phyloP scores from a whole-genome alignment of 2,888 invertebrate species.

The Cerastis rubricosa region DNA sequence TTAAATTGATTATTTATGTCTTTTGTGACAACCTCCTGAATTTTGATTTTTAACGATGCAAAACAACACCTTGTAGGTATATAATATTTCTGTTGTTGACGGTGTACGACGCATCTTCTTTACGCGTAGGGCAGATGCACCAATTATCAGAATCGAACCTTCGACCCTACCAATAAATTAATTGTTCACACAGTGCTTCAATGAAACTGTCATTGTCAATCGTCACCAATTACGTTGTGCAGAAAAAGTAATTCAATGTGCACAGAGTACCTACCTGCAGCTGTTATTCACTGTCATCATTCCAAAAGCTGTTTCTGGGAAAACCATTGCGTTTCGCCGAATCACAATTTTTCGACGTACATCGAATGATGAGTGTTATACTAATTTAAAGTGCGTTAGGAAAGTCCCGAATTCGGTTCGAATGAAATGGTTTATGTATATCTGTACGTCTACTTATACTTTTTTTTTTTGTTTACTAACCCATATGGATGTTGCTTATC shows the following conservation, averaged over 20 bases:
- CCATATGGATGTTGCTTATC: too few species aligned
- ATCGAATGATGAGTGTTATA: neutral
- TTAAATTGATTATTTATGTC: too few species aligned
- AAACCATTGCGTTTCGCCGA: neutral
- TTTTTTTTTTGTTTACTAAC: too few species aligned
- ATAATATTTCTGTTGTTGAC: neutral
- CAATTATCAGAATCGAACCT: neutral
- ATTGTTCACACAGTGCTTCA: conserved; percentile 1
- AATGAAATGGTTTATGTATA: too few species aligned
- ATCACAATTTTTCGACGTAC: neutral
- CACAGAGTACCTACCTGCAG: neutral
- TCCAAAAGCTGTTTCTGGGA: neutral
- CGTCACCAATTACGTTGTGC: conserved; percentile 15
- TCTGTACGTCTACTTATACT: too few species aligned
- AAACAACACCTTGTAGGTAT: too few species aligned
- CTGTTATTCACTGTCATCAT: too few species aligned
- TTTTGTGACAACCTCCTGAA: too few species aligned
- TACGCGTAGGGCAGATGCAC: conserved; percentile 14
- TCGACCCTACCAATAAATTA: conserved; percentile 20
- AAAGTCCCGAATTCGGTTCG: neutral
- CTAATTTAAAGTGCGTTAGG: neutral
- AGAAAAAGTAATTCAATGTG: conserved; percentile 24
- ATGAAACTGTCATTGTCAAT: conserved; percentile 17
- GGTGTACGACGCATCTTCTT: neutral
- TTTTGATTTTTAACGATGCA: too few species aligned